Conservation (phyloP, 2,797 vertebrate species). For the Petrocephalus sullivani region DNA sequence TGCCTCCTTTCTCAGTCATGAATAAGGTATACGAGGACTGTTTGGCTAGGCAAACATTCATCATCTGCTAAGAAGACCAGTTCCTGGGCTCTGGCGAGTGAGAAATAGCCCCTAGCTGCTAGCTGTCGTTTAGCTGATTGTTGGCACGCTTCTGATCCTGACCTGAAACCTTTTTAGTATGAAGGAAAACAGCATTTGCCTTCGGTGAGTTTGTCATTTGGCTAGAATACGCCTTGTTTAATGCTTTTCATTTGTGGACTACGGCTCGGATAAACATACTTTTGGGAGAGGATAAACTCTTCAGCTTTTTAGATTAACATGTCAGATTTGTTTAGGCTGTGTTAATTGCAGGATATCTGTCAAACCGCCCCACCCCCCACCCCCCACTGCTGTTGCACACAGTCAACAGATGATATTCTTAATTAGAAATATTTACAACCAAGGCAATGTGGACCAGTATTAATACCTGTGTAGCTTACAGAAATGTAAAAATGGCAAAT, state of each 20-base stretch:
- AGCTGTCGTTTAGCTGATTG: neutral
- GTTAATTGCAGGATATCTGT: slow-evolving; percentile 8
- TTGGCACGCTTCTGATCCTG: neutral
- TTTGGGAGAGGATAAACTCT: neutral
- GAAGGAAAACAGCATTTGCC: neutral
- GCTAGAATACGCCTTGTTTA: neutral
- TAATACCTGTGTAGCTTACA: neutral
- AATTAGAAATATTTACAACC: slow-evolving; percentile 2
- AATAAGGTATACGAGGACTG: neutral
- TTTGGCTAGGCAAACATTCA: neutral
- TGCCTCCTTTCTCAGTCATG: neutral
- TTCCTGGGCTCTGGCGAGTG: neutral
- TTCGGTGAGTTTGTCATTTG: neutral
- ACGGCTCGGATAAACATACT: neutral
- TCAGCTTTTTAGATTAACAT: slow-evolving; percentile 6
- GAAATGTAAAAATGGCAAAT: neutral
- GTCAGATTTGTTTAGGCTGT: slow-evolving; percentile 6
- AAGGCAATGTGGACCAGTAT: neutral
- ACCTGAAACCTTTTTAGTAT: neutral
- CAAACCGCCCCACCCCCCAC: neutral
- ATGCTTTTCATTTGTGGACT: neutral
- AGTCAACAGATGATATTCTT: neutral
- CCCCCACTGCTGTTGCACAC: neutral
- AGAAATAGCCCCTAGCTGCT: neutral
- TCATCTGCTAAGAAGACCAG: neutral